A percentile compares a stretch with the other conserved stretches of the same genome.
Conservation (phyloP, 2,888 invertebrate species). For the Tineola bisselliella region DNA sequence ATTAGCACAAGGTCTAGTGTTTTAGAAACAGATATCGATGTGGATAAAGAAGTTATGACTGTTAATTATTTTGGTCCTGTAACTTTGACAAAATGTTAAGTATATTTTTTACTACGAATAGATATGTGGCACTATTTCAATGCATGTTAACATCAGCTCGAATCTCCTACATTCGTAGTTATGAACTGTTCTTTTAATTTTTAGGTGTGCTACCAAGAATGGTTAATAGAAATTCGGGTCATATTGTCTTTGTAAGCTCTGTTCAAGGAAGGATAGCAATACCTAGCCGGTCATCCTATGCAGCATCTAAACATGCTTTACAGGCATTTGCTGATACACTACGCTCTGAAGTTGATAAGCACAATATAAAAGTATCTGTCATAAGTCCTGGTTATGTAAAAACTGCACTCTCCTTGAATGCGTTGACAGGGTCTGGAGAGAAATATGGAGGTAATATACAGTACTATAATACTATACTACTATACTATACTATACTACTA, state of each 20-base stretch:
- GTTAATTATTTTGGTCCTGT: slow-evolving; percentile 96
- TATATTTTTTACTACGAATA: not conserved
- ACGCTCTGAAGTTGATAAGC: slow-evolving; percentile 83
- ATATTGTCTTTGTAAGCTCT: slow-evolving; percentile 90
- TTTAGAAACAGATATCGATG: slow-evolving; percentile 78
- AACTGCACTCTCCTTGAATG: slow-evolving; percentile 93
- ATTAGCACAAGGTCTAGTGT: slow-evolving; percentile 82
- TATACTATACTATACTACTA: too few relatives aligned
- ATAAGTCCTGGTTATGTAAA: slow-evolving; percentile 90
- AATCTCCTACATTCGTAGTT: too few relatives aligned
- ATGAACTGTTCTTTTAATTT: slow-evolving; percentile 25
- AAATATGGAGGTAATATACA: slow-evolving; percentile 73
- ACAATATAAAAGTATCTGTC: slow-evolving; percentile 86
- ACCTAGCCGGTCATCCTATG: slow-evolving; percentile 88
- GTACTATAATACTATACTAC: too few relatives aligned
- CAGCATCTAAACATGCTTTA: slow-evolving; percentile 93
- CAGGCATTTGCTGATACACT: slow-evolving; percentile 94
- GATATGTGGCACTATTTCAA: too few relatives aligned
- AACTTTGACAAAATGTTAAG: slow-evolving; percentile 86
- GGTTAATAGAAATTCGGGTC: slow-evolving; percentile 78
- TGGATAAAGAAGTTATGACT: slow-evolving; percentile 87
- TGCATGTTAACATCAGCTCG: too few relatives aligned
- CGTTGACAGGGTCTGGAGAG: slow-evolving; percentile 83
- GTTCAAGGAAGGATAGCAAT: slow-evolving; percentile 92
- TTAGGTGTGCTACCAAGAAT: slow-evolving; percentile 85